Percentiles rank a stretch among this genome's conserved stretches.
These are phyloP conservation scores for Callinectes sapidus DNA, from an alignment of 2,888 invertebrate genomes.

Conservation along the genomic window DNA sequence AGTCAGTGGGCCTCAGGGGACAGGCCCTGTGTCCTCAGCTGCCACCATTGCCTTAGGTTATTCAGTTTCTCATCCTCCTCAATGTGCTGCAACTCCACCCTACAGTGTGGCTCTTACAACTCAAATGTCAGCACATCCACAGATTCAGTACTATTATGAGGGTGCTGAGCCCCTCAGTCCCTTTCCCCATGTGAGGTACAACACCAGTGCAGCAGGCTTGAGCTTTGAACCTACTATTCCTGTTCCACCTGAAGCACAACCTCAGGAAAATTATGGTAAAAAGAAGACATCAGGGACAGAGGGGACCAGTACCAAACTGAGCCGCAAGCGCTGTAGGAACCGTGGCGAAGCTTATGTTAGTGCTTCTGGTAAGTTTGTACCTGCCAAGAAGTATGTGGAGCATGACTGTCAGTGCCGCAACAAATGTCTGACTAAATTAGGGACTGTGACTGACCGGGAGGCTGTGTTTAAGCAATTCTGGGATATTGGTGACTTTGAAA, in stretches of 20 bases:
- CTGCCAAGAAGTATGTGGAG: conserved; percentile 53
- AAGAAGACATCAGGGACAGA: conserved; percentile 28
- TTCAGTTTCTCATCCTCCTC: background rate
- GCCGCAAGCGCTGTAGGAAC: conserved; percentile 48
- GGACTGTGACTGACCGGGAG: conserved; percentile 44
- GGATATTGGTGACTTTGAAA: conserved; percentile 57
- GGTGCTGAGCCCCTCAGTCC: background rate
- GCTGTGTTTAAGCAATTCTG: conserved; percentile 53
- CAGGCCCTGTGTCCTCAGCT: background rate
- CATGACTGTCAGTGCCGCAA: conserved; percentile 58
- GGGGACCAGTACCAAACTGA: conserved; percentile 40
- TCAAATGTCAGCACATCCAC: conserved; percentile 38
- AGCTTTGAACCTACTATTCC: background rate
- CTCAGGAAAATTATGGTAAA: background rate
- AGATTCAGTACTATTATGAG: conserved; percentile 61
- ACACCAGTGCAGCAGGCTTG: background rate
- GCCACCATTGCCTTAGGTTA: conserved; percentile 6
- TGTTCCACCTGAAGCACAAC: background rate
- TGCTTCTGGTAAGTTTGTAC: conserved; percentile 49
- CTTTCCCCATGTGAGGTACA: conserved; percentile 32
- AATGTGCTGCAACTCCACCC: background rate
- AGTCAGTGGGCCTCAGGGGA: background rate
- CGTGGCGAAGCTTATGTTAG: conserved; percentile 54
- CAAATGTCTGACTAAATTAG: conserved; percentile 57
- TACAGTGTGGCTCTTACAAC: conserved; percentile 34